Evolutionary conservation across 2,888 invertebrate genomes (phyloP), one percentile per base, ranked within the genome.

Genomic region (Dascillus cervinus): DNA sequence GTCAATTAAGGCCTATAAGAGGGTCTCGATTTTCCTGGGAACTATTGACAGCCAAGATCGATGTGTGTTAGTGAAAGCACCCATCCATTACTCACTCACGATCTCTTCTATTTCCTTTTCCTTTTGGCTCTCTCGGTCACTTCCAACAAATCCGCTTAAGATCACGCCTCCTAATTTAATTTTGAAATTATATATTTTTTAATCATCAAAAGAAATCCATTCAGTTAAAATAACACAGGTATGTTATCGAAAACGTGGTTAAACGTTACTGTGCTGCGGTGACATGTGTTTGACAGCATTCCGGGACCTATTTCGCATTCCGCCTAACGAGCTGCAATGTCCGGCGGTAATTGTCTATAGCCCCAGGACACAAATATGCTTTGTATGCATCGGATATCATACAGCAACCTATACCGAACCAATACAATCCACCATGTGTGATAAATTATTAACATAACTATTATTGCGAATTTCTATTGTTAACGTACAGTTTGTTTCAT

Each of bases 1-100:
- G 53, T 56, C 55, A 55, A 56, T 56, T 56, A 56, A 48, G 39
- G 41, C 36, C 46, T 41, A 49, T 51, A 50, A 52, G 47, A 50
- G 48, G 47, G 46, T 45, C 46, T 46, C 41, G 44, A 50, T 50
- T 53, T 50, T 49, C 47, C 47, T 42, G 37, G n/a, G 47, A 46
- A 52, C 45, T 47, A 52, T 55, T 47, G 55, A 53, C 54, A 53
- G 31, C 26, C 27, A 44, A 54, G 56, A 55, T 55, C 47, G 55
- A 56, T 56, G 52, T 39, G 44, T 50, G 43, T 46, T 52, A 51
- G 49, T 46, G 43, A 38, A 49, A 44, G 42, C 42, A 37, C 45
- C 41, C 52, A 56, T 56, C 53, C 47, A 56, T 56, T 54, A 56
- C 38, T 34, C 38, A 34, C 20, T 17, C 19, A 38, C 31, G 33